Evolutionary conservation across 2,888 invertebrate genomes (phyloP).

Genomic region (Camponotus fellah): DNA sequence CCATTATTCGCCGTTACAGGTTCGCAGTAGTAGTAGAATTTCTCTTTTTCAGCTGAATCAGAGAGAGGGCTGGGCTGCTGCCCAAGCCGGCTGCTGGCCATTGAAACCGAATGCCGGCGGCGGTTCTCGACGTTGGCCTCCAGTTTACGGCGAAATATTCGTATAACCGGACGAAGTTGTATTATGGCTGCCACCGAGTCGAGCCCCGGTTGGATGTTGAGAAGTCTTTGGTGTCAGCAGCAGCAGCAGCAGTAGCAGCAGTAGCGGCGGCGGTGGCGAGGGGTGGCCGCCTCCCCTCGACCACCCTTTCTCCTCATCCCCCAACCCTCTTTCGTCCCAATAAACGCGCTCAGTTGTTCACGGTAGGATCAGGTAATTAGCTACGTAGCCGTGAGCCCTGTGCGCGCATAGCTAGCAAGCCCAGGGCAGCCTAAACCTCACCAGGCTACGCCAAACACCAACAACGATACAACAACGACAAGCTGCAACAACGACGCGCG

Average conservation of each 20-base stretch:
- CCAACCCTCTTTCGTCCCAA: conserved; percentile 75
- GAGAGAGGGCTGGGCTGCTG: conserved; percentile 41
- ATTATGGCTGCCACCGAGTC: conserved; percentile 74
- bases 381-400: conserved; percentile 83
- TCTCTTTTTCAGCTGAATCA: conserved; percentile 53
- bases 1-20: conserved; percentile 57
- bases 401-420: conserved; percentile 64
- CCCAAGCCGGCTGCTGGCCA: conserved; percentile 58
- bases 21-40: conserved; percentile 46
- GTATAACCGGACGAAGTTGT: conserved; percentile 75
- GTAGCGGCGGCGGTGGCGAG: conserved; percentile 50
- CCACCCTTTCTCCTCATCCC: conserved; percentile 40
- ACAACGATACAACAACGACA: conserved; percentile 58
- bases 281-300: conserved; percentile 54
- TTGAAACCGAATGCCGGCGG: conserved; percentile 62
- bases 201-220: conserved; percentile 79
- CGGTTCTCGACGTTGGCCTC: conserved; percentile 59
- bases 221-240: conserved; percentile 85
- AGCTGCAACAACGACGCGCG: conserved; percentile 33
- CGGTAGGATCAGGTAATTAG: conserved; percentile 84
- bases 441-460: conserved; percentile 64
- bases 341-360: conserved; percentile 81
- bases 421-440: conserved; percentile 73
- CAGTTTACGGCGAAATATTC: conserved; percentile 74
- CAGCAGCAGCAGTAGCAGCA: conserved; percentile 74